Percentiles rank a stretch among this genome's conserved stretches.
Evolutionary conservation across 2,888 invertebrate species (phyloP).

Genomic region (Meghimatium bilineatum): DNA sequence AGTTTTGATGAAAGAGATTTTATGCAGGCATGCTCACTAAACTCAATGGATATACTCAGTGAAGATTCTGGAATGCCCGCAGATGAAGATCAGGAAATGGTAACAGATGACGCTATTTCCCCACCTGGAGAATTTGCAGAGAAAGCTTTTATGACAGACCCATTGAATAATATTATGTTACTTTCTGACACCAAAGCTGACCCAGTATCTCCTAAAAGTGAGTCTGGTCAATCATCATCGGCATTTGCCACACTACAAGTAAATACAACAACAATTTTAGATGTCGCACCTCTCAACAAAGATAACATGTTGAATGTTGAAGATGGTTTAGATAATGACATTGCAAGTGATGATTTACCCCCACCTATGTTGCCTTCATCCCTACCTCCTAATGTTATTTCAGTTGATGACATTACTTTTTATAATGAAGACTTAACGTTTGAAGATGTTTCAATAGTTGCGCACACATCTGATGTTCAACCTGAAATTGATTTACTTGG

Average conservation of each 20-base stretch:
- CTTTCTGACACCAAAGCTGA: not conserved
- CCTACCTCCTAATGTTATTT: conserved; percentile 16
- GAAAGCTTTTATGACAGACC: not conserved
- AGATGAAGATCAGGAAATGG: conserved; percentile 38
- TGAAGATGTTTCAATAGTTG: conserved; percentile 20
- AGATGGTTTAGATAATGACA: not conserved
- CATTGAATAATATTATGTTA: not conserved
- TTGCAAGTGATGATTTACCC: not conserved
- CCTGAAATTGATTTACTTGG: conserved; percentile 35
- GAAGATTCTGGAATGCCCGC: conserved; percentile 42
- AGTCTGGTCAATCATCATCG: not conserved
- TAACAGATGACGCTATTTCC: conserved; percentile 38
- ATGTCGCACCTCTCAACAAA: not conserved
- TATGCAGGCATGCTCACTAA: not conserved
- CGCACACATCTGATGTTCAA: conserved; percentile 38
- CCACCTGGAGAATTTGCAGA: conserved; percentile 31
- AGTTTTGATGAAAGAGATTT: conserved; percentile 18
- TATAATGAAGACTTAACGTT: conserved; percentile 6
- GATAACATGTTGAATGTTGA: not conserved
- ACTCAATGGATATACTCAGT: conserved; percentile 31
- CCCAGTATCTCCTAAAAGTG: not conserved
- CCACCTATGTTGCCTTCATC: conserved; percentile 24
- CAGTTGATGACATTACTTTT: not conserved
- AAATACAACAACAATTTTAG: not conserved
- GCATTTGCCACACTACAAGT: not conserved